Evolutionary conservation across 2,888 invertebrate genomes (phyloP).

Genomic region (Enchytraeus crypticus): DNA sequence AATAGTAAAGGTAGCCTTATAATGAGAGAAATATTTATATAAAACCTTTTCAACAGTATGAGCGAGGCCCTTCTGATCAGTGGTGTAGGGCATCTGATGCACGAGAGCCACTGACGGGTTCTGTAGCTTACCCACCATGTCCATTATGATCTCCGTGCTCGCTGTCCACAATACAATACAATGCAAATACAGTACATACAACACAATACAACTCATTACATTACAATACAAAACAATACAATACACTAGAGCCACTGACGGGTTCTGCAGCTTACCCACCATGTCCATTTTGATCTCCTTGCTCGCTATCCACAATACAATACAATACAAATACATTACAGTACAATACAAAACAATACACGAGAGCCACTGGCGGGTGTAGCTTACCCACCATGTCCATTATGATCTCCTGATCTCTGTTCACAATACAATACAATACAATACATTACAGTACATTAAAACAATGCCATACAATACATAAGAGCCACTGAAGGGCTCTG

Average conservation of each 20-base stretch:
- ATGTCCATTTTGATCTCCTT: slow-evolving; percentile 43
- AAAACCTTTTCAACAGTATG: slow-evolving; percentile 45
- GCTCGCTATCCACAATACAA: no score
- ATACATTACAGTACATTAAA: no score
- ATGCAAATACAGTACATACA: no score
- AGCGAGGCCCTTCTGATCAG: slow-evolving; percentile 58
- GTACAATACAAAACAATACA: no score
- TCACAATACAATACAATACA: no score
- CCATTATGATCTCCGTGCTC: slow-evolving; percentile 39
- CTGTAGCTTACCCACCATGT: slow-evolving; percentile 44
- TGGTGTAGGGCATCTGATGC: slow-evolving; percentile 51
- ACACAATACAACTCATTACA: no score
- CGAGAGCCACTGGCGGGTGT: slow-evolving; percentile 42
- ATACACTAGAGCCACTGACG: slow-evolving; percentile 45
- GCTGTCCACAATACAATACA: no score
- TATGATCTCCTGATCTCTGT: slow-evolving; percentile 39
- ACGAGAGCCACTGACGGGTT: slow-evolving; percentile 44
- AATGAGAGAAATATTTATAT: no score
- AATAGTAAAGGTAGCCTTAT: no score
- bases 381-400: slow-evolving; percentile 45
- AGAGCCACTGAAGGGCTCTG: slow-evolving; percentile 43
- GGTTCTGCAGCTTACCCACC: slow-evolving; percentile 42
- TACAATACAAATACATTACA: no score
- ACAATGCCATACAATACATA: no score
- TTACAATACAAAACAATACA: no score